A percentile compares a stretch with the other conserved stretches of the same genome.
Conservation (phyloP, 2,888 invertebrate genomes). For the Netelia virgata region DNA sequence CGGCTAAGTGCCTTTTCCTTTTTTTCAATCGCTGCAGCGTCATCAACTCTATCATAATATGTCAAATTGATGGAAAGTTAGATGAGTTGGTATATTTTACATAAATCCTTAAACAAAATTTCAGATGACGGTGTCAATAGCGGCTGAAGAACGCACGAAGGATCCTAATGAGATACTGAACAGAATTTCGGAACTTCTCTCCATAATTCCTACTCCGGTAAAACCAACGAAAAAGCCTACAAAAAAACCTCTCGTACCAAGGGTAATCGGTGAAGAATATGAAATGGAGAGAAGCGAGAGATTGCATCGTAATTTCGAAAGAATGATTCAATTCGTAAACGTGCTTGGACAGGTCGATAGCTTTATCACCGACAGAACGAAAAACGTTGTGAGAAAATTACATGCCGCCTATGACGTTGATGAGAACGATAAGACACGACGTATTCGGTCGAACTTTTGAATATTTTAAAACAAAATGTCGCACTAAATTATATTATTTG, state of each 20-base stretch:
- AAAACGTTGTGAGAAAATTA: conserved; percentile 84
- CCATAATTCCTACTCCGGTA: neutral
- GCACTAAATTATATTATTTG: neutral
- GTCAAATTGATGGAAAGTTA: no score
- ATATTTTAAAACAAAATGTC: conserved; percentile 9
- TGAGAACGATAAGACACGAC: conserved; percentile 73
- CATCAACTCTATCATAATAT: no score
- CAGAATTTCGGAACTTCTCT: conserved; percentile 67
- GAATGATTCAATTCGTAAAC: conserved; percentile 85
- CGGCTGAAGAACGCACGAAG: conserved; percentile 70
- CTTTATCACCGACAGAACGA: conserved; percentile 85
- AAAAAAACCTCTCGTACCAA: neutral
- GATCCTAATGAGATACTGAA: conserved; percentile 72
- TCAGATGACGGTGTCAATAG: conserved; percentile 33
- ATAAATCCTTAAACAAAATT: no score
- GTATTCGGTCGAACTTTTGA: conserved; percentile 55
- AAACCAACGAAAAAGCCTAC: conserved; percentile 20
- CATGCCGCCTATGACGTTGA: conserved; percentile 84
- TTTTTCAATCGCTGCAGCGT: no score
- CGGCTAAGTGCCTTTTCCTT: no score
- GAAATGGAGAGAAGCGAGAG: conserved; percentile 82
- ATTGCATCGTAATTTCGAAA: conserved; percentile 85
- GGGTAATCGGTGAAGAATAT: conserved; percentile 75
- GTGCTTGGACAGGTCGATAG: conserved; percentile 86
- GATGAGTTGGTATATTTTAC: no score